phyloP scores from a whole-genome alignment of 2,888 invertebrate genomes.

The Petrolisthes cinctipes region DNA sequence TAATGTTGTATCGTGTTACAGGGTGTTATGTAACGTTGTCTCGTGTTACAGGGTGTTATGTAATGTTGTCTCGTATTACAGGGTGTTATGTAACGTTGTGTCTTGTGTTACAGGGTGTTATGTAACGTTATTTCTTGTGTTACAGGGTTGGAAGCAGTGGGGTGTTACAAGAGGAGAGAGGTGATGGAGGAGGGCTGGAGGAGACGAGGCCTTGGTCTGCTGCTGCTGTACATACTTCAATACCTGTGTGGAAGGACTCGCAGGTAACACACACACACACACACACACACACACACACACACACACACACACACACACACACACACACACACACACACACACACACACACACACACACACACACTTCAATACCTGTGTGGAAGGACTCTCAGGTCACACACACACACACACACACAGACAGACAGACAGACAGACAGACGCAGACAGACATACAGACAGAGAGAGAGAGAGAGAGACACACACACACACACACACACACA shows the following conservation, averaged over 20 bases:
- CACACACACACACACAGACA: not conserved
- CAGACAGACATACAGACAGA: too few species aligned
- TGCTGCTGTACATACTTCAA: conserved; percentile 20
- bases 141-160: too few species aligned
- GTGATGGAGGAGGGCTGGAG: not conserved
- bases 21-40: too few species aligned
- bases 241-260: conserved; percentile 24
- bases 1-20: too few species aligned
- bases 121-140: too few species aligned
- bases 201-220: conserved; percentile 51
- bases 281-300: not conserved
- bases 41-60: too few species aligned
- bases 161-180: not conserved
- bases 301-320: not conserved
- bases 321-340: conserved; percentile 11
- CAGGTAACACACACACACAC: too few species aligned
- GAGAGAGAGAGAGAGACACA: not conserved
- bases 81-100: too few species aligned
- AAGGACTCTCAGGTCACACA: too few species aligned
- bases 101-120: too few species aligned
- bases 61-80: too few species aligned
- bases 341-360: conserved; percentile 6
- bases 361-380: not conserved
- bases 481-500: not conserved
- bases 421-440: too few species aligned